Conservation (phyloP, 2,113 vertebrate genomes). For the Elephas maximus region DNA sequence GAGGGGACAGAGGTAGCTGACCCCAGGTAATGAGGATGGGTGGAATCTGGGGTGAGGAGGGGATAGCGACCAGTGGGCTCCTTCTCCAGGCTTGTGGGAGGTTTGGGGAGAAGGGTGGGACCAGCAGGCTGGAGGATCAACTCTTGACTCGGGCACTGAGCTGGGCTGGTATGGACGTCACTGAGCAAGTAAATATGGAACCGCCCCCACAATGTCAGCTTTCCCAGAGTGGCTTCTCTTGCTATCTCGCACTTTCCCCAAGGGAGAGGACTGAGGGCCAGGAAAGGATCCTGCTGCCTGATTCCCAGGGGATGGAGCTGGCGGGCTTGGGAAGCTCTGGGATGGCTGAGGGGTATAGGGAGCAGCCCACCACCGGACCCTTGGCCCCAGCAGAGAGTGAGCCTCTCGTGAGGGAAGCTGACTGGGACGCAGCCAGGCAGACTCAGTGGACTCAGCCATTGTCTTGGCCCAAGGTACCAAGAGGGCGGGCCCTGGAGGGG, state of each 20-base stretch:
- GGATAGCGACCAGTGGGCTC: neutral
- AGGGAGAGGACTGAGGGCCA: neutral
- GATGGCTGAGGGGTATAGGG: rapidly evolving
- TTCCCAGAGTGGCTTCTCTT: conserved; percentile 45
- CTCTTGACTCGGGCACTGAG: neutral
- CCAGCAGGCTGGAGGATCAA: neutral
- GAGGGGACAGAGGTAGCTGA: neutral
- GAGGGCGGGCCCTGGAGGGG: neutral
- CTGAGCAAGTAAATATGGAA: conserved; percentile 37
- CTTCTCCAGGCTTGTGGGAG: neutral
- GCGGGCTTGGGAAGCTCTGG: neutral
- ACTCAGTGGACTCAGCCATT: neutral
- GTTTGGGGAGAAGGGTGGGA: neutral
- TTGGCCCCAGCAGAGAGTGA: neutral
- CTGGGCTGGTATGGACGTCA: conserved; percentile 55
- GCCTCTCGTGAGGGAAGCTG: rapidly evolving
- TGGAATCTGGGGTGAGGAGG: neutral
- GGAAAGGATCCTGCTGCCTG: neutral
- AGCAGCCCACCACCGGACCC: neutral
- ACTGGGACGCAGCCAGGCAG: neutral
- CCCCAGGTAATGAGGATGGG: rapidly evolving
- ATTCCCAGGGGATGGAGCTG: neutral
- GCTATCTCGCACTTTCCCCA: conserved; percentile 10
- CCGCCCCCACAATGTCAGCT: conserved; percentile 43
- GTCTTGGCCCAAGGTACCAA: conserved; percentile 9